These are phyloP conservation scores for Mythimna ferrago DNA, from an alignment of 2,888 invertebrate species.

Conservation along the genomic window DNA sequence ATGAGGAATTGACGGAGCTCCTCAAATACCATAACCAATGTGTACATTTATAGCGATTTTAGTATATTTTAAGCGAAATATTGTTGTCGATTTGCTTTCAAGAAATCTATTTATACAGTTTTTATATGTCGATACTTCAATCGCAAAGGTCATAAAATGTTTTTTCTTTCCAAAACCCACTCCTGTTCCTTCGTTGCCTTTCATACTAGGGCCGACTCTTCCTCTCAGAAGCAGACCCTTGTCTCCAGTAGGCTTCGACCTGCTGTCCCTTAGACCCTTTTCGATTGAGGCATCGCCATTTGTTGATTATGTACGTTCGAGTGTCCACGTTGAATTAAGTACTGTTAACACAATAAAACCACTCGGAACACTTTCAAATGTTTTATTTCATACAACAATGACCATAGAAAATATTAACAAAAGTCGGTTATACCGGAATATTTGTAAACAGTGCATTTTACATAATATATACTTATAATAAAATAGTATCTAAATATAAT, in stretches of 20 bases:
- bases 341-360: slow-evolving; percentile 56
- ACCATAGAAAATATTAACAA: slow-evolving; percentile 60
- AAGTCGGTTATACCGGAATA: slow-evolving; percentile 59
- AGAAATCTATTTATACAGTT: slow-evolving; percentile 14
- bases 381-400: slow-evolving; percentile 72
- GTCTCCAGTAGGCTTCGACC: no score
- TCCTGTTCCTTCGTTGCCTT: no score
- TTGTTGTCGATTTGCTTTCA: slow-evolving; percentile 8
- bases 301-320: slow-evolving; percentile 12
- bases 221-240: no score
- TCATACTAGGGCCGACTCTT: no score
- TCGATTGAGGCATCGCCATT: neutral
- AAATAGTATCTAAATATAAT: neutral
- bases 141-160: neutral
- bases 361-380: slow-evolving; percentile 63
- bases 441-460: slow-evolving; percentile 17
- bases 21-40: no score
- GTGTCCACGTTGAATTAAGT: slow-evolving; percentile 1
- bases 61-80: neutral
- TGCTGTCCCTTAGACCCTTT: neutral
- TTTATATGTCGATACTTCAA: slow-evolving; percentile 16
- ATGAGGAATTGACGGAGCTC: no score
- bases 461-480: no score
- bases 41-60: no score
- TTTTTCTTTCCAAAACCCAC: neutral